phyloP scores from a whole-genome alignment of 30 jellyfish, hydroid and myxozoan species.

The Hydra vulgaris region DNA sequence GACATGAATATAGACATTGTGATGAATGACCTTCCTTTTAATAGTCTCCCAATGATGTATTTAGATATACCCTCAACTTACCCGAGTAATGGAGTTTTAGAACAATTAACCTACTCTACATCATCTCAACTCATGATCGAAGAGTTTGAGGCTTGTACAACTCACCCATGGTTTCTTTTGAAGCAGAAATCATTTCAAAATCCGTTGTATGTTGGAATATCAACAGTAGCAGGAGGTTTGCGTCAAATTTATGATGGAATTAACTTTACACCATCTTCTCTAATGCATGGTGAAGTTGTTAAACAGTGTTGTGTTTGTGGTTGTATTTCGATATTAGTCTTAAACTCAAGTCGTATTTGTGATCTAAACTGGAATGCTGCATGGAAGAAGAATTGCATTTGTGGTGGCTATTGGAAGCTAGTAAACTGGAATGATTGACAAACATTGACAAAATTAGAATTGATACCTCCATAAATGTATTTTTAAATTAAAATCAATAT shows the following conservation, averaged over 20 bases:
- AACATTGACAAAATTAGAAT: no score
- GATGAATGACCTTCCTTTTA: slow-evolving; percentile 54
- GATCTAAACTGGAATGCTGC: slow-evolving; percentile 38
- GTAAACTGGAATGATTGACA: slow-evolving; percentile 11
- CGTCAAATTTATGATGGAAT: slow-evolving; percentile 41
- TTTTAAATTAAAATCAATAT: no score
- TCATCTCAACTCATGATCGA: background rate
- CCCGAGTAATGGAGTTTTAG: slow-evolving; percentile 47
- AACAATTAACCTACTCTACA: slow-evolving; percentile 23
- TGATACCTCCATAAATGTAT: no score
- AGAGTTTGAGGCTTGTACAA: background rate
- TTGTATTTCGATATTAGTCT: slow-evolving; percentile 31
- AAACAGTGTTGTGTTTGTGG: slow-evolving; percentile 64
- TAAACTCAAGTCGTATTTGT: slow-evolving; percentile 21
- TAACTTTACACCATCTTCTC: slow-evolving; percentile 32
- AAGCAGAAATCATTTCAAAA: slow-evolving; percentile 18
- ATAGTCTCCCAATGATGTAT: slow-evolving; percentile 52
- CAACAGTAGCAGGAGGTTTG: slow-evolving; percentile 5
- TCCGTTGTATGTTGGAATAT: slow-evolving; percentile 9
- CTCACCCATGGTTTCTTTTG: slow-evolving; percentile 7
- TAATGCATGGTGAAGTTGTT: slow-evolving; percentile 45
- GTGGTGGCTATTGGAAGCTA: slow-evolving; percentile 74
- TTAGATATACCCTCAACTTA: slow-evolving; percentile 29
- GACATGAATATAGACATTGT: slow-evolving; percentile 14
- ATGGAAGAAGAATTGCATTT: slow-evolving; percentile 44